Percentiles rank a stretch among this genome's conserved stretches.
phyloP scores from a whole-genome alignment of 2,113 vertebrate genomes.

The Centrocercus urophasianus region DNA sequence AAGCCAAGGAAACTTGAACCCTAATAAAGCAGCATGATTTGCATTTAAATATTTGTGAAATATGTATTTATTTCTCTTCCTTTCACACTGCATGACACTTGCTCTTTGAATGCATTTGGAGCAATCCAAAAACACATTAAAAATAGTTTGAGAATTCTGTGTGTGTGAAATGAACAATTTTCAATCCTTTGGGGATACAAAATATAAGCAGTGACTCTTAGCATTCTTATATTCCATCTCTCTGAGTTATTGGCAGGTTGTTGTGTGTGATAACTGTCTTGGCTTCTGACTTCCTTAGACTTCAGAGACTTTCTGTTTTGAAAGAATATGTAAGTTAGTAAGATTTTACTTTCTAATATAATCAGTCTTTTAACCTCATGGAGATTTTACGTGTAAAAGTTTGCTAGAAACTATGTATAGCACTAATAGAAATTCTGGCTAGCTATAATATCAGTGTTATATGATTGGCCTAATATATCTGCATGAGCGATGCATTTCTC shows the following conservation, averaged over 20 bases:
- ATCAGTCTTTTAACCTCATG: neutral
- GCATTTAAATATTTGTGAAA: neutral
- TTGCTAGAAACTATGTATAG: neutral
- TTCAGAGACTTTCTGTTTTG: neutral
- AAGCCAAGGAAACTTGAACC: neutral
- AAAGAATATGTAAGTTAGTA: neutral
- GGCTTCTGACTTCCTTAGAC: neutral
- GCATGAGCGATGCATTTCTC: neutral
- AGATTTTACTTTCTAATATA: neutral
- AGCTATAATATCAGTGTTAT: neutral
- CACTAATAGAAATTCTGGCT: neutral
- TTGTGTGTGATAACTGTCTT: neutral
- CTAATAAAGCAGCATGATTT: neutral
- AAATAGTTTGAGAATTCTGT: neutral
- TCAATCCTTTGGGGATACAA: neutral
- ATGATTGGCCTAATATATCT: neutral
- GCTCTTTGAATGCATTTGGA: neutral
- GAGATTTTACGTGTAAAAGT: neutral
- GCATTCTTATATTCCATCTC: neutral
- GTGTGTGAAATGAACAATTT: neutral
- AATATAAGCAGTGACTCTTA: neutral
- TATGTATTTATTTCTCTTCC: neutral
- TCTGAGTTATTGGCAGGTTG: neutral
- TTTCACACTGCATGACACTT: neutral
- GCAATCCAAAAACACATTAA: neutral